Conservation (phyloP, 2,888 invertebrate species). For the Polia nebulosa region DNA sequence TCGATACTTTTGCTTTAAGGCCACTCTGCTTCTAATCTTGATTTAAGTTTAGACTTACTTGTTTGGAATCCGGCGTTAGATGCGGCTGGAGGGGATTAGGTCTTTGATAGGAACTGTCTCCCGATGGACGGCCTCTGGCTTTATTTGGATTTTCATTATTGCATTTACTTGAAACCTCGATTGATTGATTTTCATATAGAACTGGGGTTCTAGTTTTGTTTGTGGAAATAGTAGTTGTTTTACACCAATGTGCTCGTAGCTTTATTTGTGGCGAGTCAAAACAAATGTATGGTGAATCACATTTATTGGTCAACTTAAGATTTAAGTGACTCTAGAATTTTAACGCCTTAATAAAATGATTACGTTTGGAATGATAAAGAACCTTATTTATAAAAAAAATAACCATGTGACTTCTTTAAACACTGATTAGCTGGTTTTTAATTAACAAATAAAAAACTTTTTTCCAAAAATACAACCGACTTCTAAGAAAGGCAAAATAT, state of each 20-base stretch:
- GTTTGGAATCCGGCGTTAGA: slow-evolving; percentile 34
- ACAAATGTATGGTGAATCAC: slow-evolving; percentile 8
- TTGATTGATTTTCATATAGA: not conserved
- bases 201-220: not conserved
- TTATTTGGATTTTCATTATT: slow-evolving; percentile 32
- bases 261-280: slow-evolving; percentile 10
- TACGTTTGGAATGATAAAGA: no score
- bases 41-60: slow-evolving; percentile 62
- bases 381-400: no score
- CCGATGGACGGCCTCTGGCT: slow-evolving; percentile 15
- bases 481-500: no score
- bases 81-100: slow-evolving; percentile 27
- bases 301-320: slow-evolving; percentile 6
- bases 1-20: slow-evolving; percentile 57
- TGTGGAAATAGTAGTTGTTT: not conserved
- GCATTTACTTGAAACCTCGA: not conserved
- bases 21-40: slow-evolving; percentile 51
- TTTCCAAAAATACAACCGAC: no score
- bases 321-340: not conserved
- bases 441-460: no score
- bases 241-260: slow-evolving; percentile 15
- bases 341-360: not conserved
- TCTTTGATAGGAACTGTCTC: slow-evolving; percentile 25
- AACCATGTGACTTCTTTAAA: no score
- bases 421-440: no score